Percentiles rank a stretch among this genome's conserved stretches.
Conservation (phyloP, 2,888 invertebrate species). For the Helobdella robusta region DNA sequence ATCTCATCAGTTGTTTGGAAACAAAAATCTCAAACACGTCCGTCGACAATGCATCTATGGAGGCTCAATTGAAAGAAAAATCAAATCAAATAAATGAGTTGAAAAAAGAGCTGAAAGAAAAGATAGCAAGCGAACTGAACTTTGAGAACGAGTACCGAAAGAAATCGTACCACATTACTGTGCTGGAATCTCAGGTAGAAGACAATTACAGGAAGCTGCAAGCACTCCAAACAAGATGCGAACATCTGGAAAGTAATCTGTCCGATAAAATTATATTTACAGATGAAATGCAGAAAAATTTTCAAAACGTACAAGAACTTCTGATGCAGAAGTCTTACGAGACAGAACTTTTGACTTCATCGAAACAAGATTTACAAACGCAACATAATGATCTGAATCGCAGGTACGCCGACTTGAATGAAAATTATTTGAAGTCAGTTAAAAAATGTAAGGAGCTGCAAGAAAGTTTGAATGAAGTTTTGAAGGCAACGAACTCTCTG, state of each 20-base stretch:
- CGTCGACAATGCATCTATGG: slow-evolving; percentile 6
- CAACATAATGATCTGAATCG: neutral
- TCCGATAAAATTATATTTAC: neutral
- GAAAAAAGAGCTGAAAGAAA: slow-evolving; percentile 16
- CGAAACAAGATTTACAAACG: neutral
- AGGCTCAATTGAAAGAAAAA: slow-evolving; percentile 2
- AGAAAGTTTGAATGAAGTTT: slow-evolving; percentile 8
- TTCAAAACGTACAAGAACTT: too few relatives aligned
- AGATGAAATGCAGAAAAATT: neutral
- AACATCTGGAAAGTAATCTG: neutral
- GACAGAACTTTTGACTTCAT: too few relatives aligned
- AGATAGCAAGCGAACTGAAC: neutral
- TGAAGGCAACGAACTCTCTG: neutral
- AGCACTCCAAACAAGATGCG: neutral
- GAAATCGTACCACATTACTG: neutral
- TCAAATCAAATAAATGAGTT: neutral
- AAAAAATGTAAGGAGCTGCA: slow-evolving; percentile 7
- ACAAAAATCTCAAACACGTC: neutral
- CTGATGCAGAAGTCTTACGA: too few relatives aligned
- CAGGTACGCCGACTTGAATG: neutral
- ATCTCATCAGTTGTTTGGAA: slow-evolving; percentile 6
- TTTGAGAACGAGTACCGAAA: slow-evolving; percentile 14
- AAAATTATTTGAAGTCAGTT: neutral
- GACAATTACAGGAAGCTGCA: neutral
- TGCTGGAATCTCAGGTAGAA: slow-evolving; percentile 2